phyloP scores from a whole-genome alignment of 2,797 vertebrate species.

The Sebastes itinus region DNA sequence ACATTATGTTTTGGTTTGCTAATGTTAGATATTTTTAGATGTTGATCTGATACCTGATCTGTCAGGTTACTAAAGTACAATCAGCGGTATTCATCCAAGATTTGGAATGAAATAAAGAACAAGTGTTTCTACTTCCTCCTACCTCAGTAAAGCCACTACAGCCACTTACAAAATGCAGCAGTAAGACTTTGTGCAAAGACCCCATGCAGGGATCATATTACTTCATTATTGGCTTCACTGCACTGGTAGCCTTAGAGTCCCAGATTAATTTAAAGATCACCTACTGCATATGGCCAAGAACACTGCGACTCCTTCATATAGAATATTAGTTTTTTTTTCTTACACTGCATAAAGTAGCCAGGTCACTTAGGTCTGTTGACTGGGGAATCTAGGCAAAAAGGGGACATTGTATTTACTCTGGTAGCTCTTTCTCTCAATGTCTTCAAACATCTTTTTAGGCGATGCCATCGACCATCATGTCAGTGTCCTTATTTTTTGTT shows the following conservation, averaged over 20 bases:
- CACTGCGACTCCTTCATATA: background rate
- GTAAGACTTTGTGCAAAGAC: background rate
- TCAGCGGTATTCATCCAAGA: background rate
- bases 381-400: background rate
- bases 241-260: slow-evolving; percentile 16
- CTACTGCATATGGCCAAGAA: background rate
- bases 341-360: background rate
- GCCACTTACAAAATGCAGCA: background rate
- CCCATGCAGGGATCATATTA: background rate
- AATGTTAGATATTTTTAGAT: background rate
- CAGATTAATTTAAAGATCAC: slow-evolving; percentile 18
- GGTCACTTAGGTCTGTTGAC: background rate
- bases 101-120: background rate
- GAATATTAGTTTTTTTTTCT: background rate
- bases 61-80: background rate
- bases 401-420: background rate
- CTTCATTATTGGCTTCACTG: background rate
- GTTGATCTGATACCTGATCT: background rate
- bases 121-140: background rate
- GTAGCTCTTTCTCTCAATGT: background rate
- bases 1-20: background rate
- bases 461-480: background rate
- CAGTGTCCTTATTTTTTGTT: background rate
- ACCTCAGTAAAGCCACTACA: background rate
- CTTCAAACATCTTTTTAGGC: background rate